Percentiles rank a stretch among this genome's conserved stretches.
phyloP scores from a whole-genome alignment of 2,113 vertebrate genomes.

The Strigops habroptila region DNA sequence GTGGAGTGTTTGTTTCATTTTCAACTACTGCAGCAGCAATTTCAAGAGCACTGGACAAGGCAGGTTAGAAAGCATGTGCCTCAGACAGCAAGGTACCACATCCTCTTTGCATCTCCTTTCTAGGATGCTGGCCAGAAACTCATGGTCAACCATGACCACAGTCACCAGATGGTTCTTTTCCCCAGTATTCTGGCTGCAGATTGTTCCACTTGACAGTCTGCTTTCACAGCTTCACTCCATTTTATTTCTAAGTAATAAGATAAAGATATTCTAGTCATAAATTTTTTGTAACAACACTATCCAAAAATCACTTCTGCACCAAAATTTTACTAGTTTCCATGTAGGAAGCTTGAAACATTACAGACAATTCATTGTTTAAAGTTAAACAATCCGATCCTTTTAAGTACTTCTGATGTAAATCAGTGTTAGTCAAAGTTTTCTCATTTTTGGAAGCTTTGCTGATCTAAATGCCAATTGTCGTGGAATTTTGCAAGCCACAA shows the following conservation, averaged over 20 bases:
- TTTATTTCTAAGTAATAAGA: neutral
- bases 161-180: neutral
- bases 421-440: neutral
- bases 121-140: neutral
- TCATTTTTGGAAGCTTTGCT: neutral
- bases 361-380: neutral
- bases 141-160: neutral
- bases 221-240: neutral
- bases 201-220: neutral
- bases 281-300: neutral
- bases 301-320: neutral
- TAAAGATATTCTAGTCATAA: neutral
- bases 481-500: slow-evolving; percentile 13
- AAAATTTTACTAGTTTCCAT: neutral
- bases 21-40: neutral
- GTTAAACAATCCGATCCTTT: neutral
- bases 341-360: neutral
- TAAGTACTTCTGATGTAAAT: neutral
- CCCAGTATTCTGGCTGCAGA: neutral
- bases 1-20: neutral
- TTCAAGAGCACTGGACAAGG: neutral
- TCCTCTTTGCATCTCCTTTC: neutral
- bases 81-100: neutral
- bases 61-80: neutral
- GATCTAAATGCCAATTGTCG: neutral